Percentiles rank a stretch among this genome's conserved stretches.
phyloP scores from a whole-genome alignment of 2,113 vertebrate species.

The Anseranas semipalmata region DNA sequence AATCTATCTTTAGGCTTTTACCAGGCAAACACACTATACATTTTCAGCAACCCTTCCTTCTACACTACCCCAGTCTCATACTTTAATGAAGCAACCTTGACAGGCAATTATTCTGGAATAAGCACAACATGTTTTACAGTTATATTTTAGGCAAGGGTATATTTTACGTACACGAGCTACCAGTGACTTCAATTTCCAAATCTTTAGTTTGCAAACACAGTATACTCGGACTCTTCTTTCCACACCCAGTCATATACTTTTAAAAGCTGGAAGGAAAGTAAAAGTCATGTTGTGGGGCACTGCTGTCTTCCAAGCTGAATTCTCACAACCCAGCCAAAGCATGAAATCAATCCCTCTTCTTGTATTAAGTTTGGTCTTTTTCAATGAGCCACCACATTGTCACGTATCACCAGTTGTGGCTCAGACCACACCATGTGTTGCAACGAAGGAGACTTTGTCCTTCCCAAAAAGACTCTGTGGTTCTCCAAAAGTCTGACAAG shows the following conservation, averaged over 20 bases:
- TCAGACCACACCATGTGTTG: not conserved
- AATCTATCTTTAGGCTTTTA: not conserved
- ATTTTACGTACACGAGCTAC: not conserved
- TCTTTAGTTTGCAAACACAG: not conserved
- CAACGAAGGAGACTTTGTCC: not conserved
- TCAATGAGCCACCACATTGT: not conserved
- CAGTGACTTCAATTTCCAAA: not conserved
- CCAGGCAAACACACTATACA: not conserved
- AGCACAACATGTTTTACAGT: not conserved
- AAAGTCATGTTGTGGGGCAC: not conserved
- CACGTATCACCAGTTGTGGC: not conserved
- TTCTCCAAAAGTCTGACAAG: not conserved
- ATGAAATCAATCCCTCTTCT: not conserved
- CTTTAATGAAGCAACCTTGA: not conserved
- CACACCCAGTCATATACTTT: not conserved
- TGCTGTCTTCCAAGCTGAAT: not conserved
- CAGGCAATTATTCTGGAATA: not conserved
- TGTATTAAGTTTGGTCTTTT: not conserved
- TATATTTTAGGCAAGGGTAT: slow-evolving; percentile 2
- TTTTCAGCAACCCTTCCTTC: not conserved
- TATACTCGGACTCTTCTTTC: not conserved
- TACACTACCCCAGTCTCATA: not conserved
- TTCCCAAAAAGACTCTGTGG: not conserved
- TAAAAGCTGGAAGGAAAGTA: not conserved
- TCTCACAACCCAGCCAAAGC: not conserved